phyloP scores from a whole-genome alignment of 1,140 invertebrate genomes.

The Brachystomella parvula region DNA sequence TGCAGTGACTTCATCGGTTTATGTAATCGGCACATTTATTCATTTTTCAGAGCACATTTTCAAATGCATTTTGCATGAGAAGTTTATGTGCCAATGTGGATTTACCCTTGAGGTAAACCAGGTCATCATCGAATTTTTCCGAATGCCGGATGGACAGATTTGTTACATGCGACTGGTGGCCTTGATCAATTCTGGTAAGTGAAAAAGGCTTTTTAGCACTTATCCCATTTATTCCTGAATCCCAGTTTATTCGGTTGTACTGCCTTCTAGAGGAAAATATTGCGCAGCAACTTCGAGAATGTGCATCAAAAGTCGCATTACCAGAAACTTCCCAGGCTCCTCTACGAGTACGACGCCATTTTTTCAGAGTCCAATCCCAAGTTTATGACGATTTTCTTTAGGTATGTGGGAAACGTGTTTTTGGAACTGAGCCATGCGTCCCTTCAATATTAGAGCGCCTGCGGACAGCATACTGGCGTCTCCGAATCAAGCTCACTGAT shows the following conservation, averaged over 20 bases:
- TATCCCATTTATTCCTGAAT: no score
- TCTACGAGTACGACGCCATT: constrained; percentile 20
- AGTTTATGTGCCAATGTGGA: constrained; percentile 30
- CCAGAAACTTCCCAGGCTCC: constrained; percentile 22
- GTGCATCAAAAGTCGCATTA: constrained; percentile 33
- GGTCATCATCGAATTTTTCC: constrained; percentile 34
- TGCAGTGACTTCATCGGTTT: neutral
- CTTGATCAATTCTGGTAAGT: constrained; percentile 31
- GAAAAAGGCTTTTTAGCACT: neutral
- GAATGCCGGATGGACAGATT: constrained; percentile 30
- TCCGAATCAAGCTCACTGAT: constrained; percentile 33
- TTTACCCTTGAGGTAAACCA: constrained; percentile 30
- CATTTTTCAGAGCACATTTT: constrained; percentile 28
- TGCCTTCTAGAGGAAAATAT: constrained; percentile 28
- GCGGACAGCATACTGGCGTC: constrained; percentile 31
- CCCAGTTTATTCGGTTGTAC: no score
- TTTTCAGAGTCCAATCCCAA: neutral
- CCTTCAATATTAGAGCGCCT: constrained; percentile 34
- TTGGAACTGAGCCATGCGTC: constrained; percentile 33
- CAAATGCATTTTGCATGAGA: constrained; percentile 37
- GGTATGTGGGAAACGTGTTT: constrained; percentile 34
- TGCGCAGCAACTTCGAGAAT: constrained; percentile 33
- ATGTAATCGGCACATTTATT: neutral
- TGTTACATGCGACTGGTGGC: constrained; percentile 31
- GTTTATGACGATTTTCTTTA: constrained; percentile 9